A percentile compares a stretch with the other conserved stretches of the same genome.
Evolutionary conservation across 2,113 vertebrate species (phyloP).

Genomic region (Ascaphus truei): DNA sequence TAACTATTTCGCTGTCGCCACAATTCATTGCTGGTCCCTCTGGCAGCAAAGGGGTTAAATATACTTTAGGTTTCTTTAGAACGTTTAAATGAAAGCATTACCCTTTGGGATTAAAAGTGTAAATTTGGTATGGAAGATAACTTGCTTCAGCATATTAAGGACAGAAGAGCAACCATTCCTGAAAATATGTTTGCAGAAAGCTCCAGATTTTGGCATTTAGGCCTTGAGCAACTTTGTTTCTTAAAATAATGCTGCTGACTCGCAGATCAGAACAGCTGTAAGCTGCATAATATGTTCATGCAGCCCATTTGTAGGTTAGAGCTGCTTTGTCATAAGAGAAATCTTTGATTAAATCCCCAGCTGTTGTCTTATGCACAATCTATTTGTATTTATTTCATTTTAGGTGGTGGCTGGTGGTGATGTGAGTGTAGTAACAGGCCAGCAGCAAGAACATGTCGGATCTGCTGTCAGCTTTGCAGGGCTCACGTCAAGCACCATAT

Average conservation of each 20-base stretch:
- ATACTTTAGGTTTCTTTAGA: no score
- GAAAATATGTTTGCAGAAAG: no score
- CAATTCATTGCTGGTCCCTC: no score
- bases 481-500: slow-evolving; percentile 76
- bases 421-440: slow-evolving; percentile 78
- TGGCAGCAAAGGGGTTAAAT: no score
- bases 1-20: no score
- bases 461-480: slow-evolving; percentile 56
- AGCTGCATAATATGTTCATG: slow-evolving; percentile 22
- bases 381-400: neutral
- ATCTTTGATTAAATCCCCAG: neutral
- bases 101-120: no score
- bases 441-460: slow-evolving; percentile 65
- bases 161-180: no score
- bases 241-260: neutral
- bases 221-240: neutral
- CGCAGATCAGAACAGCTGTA: neutral
- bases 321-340: slow-evolving; percentile 6
- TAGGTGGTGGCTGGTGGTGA: slow-evolving; percentile 89
- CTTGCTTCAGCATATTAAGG: no score
- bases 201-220: no score
- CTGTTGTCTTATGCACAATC: neutral
- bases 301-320: neutral
- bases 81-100: no score
- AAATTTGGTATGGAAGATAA: no score